Evolutionary conservation across 2,888 invertebrate species (phyloP).

Genomic region (Adineta ricciae): DNA sequence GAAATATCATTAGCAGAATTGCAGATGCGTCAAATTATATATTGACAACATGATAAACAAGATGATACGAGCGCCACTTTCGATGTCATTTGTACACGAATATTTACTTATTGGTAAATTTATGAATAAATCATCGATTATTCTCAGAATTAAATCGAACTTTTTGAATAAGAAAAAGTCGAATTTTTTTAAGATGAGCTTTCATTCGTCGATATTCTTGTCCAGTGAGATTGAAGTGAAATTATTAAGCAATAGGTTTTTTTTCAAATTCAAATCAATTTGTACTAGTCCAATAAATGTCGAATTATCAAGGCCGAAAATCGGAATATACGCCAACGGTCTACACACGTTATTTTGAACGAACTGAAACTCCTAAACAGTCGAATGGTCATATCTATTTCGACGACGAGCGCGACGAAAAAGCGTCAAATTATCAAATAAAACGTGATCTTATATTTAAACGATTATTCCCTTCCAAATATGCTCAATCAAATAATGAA

Average conservation of each 20-base stretch:
- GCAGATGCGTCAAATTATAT: not conserved
- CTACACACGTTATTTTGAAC: not conserved
- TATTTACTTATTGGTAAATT: not conserved
- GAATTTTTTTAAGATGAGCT: too few species aligned
- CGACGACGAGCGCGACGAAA: not conserved
- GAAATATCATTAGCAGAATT: not conserved
- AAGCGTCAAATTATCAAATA: not conserved
- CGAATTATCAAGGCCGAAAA: not conserved
- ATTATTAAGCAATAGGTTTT: too few species aligned
- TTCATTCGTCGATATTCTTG: too few species aligned
- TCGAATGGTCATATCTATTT: not conserved
- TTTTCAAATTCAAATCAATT: too few species aligned
- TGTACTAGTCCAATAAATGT: not conserved
- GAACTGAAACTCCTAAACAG: not conserved
- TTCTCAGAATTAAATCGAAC: too few species aligned
- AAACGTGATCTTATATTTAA: not conserved
- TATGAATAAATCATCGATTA: too few species aligned
- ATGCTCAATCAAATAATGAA: not conserved
- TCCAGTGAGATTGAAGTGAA: too few species aligned
- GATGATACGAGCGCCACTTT: not conserved
- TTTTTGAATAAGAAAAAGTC: too few species aligned
- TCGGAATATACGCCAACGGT: not conserved
- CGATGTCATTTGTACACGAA: not conserved
- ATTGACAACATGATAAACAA: not conserved
- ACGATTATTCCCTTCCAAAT: not conserved